A percentile compares a stretch with the other conserved stretches of the same genome.
These are phyloP conservation scores for Drosophila siamana DNA, from an alignment of 2,888 invertebrate species.

Conservation along the genomic window DNA sequence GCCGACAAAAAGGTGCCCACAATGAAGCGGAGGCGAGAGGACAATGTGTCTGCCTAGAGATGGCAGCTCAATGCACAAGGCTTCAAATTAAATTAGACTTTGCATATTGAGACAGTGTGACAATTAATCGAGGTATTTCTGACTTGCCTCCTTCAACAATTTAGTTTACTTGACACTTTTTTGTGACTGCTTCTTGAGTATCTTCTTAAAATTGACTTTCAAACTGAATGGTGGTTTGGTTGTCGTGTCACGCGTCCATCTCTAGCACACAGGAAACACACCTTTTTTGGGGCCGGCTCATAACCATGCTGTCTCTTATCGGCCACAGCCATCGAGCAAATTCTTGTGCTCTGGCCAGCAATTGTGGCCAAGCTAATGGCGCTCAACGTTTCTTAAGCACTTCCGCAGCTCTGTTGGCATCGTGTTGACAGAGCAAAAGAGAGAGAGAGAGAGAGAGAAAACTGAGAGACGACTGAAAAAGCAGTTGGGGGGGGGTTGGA, in stretches of 20 bases:
- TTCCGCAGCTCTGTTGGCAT: conserved; percentile 25
- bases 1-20: conserved; percentile 29
- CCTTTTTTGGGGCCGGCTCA: conserved; percentile 11
- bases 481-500: conserved; percentile 6
- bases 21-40: conserved; percentile 18
- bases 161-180: background rate
- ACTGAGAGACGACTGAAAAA: too few relatives aligned
- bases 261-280: conserved; percentile 12
- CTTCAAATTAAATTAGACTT: background rate
- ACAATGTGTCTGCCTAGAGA: conserved; percentile 9
- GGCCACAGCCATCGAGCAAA: conserved; percentile 25
- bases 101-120: too few relatives aligned
- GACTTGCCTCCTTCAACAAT: too few relatives aligned
- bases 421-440: conserved; percentile 2
- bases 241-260: conserved; percentile 30
- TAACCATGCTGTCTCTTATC: conserved; percentile 15
- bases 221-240: background rate
- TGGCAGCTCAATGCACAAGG: background rate
- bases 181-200: background rate
- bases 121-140: too few relatives aligned
- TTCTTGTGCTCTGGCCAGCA: conserved; percentile 25
- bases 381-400: conserved; percentile 45
- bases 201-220: background rate
- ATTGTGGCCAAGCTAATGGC: conserved; percentile 55
- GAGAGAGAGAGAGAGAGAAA: background rate